phyloP scores from a whole-genome alignment of 37 sponge, comb jelly and placozoan genomes.

The Aplysina aerophoba region DNA sequence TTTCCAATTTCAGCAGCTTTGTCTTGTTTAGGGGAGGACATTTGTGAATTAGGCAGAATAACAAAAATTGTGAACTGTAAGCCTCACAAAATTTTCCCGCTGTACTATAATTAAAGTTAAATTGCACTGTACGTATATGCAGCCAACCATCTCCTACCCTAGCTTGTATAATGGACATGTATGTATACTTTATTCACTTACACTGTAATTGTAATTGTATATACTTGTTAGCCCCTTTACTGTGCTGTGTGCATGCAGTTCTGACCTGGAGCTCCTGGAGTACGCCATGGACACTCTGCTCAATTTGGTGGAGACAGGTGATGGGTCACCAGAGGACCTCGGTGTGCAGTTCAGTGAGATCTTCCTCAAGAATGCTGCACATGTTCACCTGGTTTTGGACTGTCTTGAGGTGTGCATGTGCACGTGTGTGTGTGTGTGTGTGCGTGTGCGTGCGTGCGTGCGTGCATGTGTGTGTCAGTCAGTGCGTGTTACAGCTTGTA shows the following conservation, averaged over 20 bases:
- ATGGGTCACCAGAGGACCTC: slow-evolving; percentile 35
- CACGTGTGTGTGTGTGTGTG: slow-evolving; percentile 8
- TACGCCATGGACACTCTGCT: slow-evolving; percentile 84
- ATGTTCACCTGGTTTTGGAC: slow-evolving; percentile 65
- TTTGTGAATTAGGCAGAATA: too few relatives aligned
- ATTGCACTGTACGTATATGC: too few relatives aligned
- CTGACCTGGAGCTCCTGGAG: slow-evolving; percentile 67
- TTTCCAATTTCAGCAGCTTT: too few relatives aligned
- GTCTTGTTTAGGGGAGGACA: too few relatives aligned
- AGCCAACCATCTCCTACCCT: too few relatives aligned
- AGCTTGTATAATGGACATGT: neutral
- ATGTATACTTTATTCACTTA: neutral
- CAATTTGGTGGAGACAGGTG: slow-evolving; percentile 58
- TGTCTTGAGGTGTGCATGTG: slow-evolving; percentile 54
- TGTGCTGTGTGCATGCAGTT: neutral
- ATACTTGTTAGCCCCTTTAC: neutral
- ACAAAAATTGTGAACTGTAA: too few relatives aligned
- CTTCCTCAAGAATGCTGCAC: slow-evolving; percentile 69
- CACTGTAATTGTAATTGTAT: neutral
- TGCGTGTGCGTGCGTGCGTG: slow-evolving; percentile 2
- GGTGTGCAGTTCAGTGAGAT: slow-evolving; percentile 69
- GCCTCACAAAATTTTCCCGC: too few relatives aligned
- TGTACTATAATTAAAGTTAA: too few relatives aligned
- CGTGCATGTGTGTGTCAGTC: neutral
- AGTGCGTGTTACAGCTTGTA: neutral